These are phyloP conservation scores for Chiridota heheva DNA, from an alignment of 35 echinoderm and acorn worm genomes.

Conservation along the genomic window DNA sequence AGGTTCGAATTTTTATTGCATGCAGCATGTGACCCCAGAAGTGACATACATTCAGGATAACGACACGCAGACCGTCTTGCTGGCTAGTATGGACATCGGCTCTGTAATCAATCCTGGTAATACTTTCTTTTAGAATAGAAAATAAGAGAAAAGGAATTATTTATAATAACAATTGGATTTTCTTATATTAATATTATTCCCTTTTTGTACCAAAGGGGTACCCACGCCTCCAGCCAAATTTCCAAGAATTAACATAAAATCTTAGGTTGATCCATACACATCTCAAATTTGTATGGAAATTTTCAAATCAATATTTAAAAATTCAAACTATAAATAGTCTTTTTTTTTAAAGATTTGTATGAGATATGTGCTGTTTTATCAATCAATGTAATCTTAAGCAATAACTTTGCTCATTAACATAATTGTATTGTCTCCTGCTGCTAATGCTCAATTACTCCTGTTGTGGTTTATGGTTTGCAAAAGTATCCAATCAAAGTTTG, in stretches of 20 bases:
- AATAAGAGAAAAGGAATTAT: background rate
- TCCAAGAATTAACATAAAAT: background rate
- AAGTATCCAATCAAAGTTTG: background rate
- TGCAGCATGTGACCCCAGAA: slow-evolving; percentile 53
- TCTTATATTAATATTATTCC: no score
- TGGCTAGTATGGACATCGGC: slow-evolving; percentile 65
- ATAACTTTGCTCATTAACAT: no score
- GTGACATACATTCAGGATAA: slow-evolving; percentile 39
- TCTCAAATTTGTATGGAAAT: background rate
- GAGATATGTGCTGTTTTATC: background rate
- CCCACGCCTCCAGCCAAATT: background rate
- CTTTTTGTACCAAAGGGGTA: no score
- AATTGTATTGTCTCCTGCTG: no score
- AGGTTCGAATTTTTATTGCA: slow-evolving; percentile 73
- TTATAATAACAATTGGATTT: background rate
- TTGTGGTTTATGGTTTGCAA: no score
- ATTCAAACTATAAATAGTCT: background rate
- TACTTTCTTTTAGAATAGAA: background rate
- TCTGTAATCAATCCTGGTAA: slow-evolving; percentile 73
- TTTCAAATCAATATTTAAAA: background rate
- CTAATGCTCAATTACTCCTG: no score
- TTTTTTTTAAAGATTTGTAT: background rate
- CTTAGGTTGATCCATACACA: background rate
- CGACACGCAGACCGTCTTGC: slow-evolving; percentile 23
- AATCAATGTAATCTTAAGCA: background rate